phyloP scores from a whole-genome alignment of 2,113 vertebrate genomes.

The Loxodonta africana region DNA sequence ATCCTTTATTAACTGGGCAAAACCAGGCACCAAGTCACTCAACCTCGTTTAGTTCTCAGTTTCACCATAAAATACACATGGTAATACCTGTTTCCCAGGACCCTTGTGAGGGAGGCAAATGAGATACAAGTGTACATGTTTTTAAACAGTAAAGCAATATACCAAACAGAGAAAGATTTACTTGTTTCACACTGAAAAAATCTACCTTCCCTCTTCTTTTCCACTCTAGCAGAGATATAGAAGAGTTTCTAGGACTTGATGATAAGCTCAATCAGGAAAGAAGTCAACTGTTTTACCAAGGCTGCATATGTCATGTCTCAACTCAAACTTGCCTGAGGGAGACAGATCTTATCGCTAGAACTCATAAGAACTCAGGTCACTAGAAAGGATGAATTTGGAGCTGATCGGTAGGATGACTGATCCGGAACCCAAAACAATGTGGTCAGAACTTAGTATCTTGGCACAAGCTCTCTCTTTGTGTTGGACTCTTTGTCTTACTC shows the following conservation, averaged over 20 bases:
- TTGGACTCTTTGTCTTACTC: neutral
- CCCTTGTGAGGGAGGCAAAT: neutral
- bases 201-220: neutral
- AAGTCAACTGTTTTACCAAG: neutral
- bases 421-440: neutral
- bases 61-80: neutral
- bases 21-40: neutral
- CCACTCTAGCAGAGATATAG: neutral
- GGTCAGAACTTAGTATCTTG: neutral
- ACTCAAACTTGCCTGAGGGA: conserved; percentile 12
- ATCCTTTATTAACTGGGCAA: neutral
- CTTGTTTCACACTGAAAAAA: neutral
- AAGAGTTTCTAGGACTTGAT: neutral
- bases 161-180: neutral
- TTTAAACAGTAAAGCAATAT: neutral
- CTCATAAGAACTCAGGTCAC: neutral
- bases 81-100: neutral
- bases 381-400: neutral
- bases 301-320: neutral
- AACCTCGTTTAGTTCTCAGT: neutral
- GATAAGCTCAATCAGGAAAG: neutral
- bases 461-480: neutral
- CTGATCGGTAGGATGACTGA: neutral
- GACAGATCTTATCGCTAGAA: neutral
- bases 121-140: neutral